Percentiles rank a stretch among this genome's conserved stretches.
phyloP scores from a whole-genome alignment of 2,888 invertebrate species.

The Geotrupes spiniger region DNA sequence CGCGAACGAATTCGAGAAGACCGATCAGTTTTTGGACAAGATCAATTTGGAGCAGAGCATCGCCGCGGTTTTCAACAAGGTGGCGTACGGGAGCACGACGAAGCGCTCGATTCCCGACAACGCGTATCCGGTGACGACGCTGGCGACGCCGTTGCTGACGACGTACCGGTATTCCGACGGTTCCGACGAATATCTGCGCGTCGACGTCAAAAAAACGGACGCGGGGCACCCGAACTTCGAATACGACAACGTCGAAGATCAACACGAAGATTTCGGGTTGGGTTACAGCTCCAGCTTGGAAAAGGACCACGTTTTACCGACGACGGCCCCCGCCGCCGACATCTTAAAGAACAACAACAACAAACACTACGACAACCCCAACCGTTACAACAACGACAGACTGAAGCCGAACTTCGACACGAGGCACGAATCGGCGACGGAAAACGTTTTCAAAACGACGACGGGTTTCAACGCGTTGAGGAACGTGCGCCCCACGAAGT shows the following conservation, averaged over 20 bases:
- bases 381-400: slow-evolving; percentile 54
- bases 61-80: slow-evolving; percentile 67
- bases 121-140: slow-evolving; percentile 61
- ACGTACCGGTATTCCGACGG: slow-evolving; percentile 53
- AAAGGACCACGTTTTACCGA: slow-evolving; percentile 70
- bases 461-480: slow-evolving; percentile 57
- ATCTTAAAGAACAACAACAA: slow-evolving; percentile 75
- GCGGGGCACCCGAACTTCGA: slow-evolving; percentile 20
- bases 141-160: slow-evolving; percentile 61
- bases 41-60: slow-evolving; percentile 63
- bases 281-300: slow-evolving; percentile 68
- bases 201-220: slow-evolving; percentile 44
- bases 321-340: slow-evolving; percentile 75
- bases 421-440: slow-evolving; percentile 41
- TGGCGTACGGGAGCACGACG: slow-evolving; percentile 68
- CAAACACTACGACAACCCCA: slow-evolving; percentile 72
- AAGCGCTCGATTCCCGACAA: slow-evolving; percentile 66
- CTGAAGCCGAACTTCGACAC: slow-evolving; percentile 43
- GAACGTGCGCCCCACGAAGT: slow-evolving; percentile 61
- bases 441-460: slow-evolving; percentile 45
- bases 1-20: slow-evolving; percentile 46
- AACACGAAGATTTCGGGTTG: slow-evolving; percentile 35
- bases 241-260: slow-evolving; percentile 30
- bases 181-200: slow-evolving; percentile 47
- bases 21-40: slow-evolving; percentile 55